Percentiles rank a stretch among this genome's conserved stretches.
phyloP scores from a whole-genome alignment of 1,140 invertebrate species.

The Platorchestia sp. region DNA sequence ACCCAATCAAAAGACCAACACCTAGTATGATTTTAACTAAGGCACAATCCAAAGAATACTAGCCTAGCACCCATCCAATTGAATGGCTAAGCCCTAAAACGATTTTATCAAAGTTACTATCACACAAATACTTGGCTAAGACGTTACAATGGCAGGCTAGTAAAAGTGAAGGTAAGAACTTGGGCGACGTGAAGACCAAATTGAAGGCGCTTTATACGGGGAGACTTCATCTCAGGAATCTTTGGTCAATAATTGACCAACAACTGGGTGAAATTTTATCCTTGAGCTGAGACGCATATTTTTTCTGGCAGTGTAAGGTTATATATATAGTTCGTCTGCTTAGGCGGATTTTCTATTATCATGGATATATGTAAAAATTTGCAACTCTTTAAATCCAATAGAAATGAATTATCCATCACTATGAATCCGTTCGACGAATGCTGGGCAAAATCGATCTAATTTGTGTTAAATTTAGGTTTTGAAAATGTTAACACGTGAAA shows the following conservation, averaged over 20 bases:
- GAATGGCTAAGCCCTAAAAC: not conserved
- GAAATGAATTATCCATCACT: too few relatives aligned
- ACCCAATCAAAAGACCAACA: too few relatives aligned
- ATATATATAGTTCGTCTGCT: too few relatives aligned
- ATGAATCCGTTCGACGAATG: too few relatives aligned
- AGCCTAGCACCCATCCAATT: not conserved
- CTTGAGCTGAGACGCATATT: not conserved
- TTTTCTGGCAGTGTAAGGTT: not conserved
- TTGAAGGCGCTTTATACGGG: not conserved
- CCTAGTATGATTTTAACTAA: too few relatives aligned
- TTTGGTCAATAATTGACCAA: not conserved
- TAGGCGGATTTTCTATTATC: too few relatives aligned
- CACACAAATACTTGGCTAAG: not conserved
- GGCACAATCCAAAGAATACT: too few relatives aligned
- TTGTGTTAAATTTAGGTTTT: too few relatives aligned
- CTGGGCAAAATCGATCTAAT: too few relatives aligned
- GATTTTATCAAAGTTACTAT: not conserved
- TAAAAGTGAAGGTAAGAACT: not conserved
- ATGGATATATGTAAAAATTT: too few relatives aligned
- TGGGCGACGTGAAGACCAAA: not conserved
- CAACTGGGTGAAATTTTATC: not conserved
- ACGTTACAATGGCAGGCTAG: not conserved
- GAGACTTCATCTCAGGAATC: not conserved
- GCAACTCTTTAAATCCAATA: too few relatives aligned
- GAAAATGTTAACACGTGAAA: too few relatives aligned